phyloP scores from a whole-genome alignment of 1,140 invertebrate species.

The Hypsibius dujardini region DNA sequence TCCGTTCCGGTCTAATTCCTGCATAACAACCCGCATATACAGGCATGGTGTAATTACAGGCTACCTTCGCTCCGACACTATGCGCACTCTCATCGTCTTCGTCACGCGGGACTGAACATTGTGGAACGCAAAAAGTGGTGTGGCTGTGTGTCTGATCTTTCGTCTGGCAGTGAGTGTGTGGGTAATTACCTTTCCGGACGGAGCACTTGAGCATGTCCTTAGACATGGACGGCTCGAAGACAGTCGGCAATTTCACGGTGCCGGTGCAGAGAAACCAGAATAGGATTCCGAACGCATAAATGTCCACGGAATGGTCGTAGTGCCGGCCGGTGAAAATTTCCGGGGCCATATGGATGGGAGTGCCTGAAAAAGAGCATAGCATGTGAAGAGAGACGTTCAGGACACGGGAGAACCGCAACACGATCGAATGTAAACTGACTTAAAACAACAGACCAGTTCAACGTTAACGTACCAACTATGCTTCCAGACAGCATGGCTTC shows the following conservation, averaged over 20 bases:
- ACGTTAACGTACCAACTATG: constrained; percentile 30
- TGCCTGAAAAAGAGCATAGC: constrained; percentile 53
- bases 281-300: constrained; percentile 75
- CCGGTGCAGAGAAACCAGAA: constrained; percentile 80
- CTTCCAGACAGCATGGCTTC: constrained; percentile 68
- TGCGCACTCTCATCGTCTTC: neutral
- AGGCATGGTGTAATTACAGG: neutral
- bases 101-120: too few relatives aligned
- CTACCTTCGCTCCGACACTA: constrained; percentile 9
- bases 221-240: constrained; percentile 66
- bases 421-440: too few relatives aligned
- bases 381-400: too few relatives aligned
- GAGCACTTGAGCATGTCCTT: constrained; percentile 71
- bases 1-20: constrained; percentile 52
- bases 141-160: neutral
- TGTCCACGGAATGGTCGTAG: constrained; percentile 68
- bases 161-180: constrained; percentile 11
- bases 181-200: constrained; percentile 53
- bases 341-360: constrained; percentile 79
- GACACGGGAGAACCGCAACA: too few relatives aligned
- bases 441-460: too few relatives aligned
- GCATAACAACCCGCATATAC: constrained; percentile 21
- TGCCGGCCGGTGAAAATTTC: constrained; percentile 54
- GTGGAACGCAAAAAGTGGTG: constrained; percentile 3
- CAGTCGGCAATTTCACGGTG: constrained; percentile 53